Evolutionary conservation across 2,888 invertebrate genomes (phyloP).

Genomic region (Aricia artaxerxes): DNA sequence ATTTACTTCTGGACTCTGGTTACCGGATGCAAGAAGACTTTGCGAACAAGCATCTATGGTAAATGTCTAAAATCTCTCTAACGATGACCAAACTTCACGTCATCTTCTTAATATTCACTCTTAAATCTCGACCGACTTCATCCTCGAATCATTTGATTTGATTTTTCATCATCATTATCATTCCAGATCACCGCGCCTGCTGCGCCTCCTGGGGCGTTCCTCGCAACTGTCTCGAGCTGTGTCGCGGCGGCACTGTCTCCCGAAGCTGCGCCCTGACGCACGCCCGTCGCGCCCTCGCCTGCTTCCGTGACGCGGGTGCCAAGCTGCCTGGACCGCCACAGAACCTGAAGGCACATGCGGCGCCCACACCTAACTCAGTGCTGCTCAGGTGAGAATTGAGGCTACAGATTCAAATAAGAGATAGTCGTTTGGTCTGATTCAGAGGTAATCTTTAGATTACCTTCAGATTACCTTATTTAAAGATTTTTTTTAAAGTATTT

Average conservation of each 20-base stretch:
- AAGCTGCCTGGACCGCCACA: constrained; percentile 89
- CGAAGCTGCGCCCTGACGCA: constrained; percentile 87
- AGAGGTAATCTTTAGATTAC: constrained; percentile 41
- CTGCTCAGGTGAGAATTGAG: constrained; percentile 56
- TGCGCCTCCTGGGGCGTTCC: constrained; percentile 91
- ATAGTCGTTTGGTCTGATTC: too few species aligned
- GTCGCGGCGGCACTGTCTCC: constrained; percentile 87
- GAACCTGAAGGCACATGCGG: constrained; percentile 61
- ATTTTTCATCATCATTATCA: neutral
- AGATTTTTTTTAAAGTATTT: too few species aligned
- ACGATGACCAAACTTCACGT: too few species aligned
- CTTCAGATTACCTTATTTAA: too few species aligned
- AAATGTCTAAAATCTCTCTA: too few species aligned
- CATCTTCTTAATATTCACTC: too few species aligned
- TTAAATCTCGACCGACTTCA: neutral
- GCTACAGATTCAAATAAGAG: too few species aligned
- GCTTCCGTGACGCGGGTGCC: constrained; percentile 90
- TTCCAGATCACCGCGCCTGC: constrained; percentile 88
- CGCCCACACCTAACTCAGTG: constrained; percentile 67
- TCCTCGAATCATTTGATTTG: neutral
- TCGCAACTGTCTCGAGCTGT: constrained; percentile 90
- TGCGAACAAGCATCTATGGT: too few species aligned
- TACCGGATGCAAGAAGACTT: too few species aligned
- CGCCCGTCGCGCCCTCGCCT: constrained; percentile 87
- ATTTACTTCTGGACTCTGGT: too few species aligned